These are phyloP conservation scores for Progne subis DNA, from an alignment of 2,113 vertebrate species.

Conservation along the genomic window DNA sequence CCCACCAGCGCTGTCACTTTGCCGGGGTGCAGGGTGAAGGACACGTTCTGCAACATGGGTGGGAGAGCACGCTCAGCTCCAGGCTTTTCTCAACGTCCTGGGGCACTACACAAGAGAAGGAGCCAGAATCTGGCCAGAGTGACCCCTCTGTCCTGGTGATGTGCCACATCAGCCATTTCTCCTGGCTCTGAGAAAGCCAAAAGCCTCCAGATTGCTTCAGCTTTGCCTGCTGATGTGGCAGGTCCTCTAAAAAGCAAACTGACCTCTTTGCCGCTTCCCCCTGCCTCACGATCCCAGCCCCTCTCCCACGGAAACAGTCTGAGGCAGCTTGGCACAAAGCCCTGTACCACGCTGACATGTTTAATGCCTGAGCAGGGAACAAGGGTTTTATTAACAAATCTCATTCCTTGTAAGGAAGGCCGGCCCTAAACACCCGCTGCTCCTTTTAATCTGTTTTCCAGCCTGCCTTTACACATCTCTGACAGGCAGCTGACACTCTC, in stretches of 20 bases:
- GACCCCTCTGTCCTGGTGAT: not conserved
- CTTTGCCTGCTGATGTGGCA: not conserved
- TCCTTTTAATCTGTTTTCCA: not conserved
- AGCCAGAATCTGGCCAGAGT: not conserved
- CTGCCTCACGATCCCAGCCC: not conserved
- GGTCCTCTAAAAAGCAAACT: not conserved
- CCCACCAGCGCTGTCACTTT: constrained; percentile 93
- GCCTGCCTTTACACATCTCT: not conserved
- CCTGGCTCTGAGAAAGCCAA: not conserved
- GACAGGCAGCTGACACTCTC: not conserved
- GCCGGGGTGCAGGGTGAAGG: constrained; percentile 88
- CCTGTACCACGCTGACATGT: not conserved
- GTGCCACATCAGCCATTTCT: not conserved
- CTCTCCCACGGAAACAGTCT: not conserved
- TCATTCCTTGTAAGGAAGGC: not conserved
- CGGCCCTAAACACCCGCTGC: not conserved
- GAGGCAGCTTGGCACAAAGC: constrained; percentile 18
- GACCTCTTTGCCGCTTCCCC: not conserved
- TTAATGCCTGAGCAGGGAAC: not conserved
- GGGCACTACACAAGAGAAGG: not conserved
- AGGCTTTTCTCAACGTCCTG: not conserved
- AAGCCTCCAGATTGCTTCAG: not conserved
- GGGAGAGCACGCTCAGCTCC: not conserved
- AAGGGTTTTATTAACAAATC: constrained; percentile 31
- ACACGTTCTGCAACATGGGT: constrained; percentile 79